Conservation (phyloP, 2,113 vertebrate species). For the Cheirogaleus medius region DNA sequence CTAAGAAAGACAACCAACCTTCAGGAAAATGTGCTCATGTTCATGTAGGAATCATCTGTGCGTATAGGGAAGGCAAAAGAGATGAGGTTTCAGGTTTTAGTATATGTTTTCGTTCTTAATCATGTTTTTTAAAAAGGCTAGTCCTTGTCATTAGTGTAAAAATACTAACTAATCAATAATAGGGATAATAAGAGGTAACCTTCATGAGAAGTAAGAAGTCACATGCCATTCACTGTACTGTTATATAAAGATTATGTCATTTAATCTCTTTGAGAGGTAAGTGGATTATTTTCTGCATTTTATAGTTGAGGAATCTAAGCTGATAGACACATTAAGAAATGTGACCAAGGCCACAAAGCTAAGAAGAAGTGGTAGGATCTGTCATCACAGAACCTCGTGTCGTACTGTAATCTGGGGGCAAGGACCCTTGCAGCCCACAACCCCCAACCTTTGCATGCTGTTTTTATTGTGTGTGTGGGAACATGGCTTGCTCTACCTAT, state of each 20-base stretch:
- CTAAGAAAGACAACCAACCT: not conserved
- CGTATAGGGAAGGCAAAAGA: not conserved
- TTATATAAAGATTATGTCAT: not conserved
- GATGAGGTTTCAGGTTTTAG: not conserved
- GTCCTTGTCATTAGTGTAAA: not conserved
- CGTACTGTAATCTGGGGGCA: not conserved
- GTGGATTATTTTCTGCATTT: not conserved
- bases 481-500: not conserved
- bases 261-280: not conserved
- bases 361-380: not conserved
- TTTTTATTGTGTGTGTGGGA: not conserved
- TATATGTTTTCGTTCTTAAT: not conserved
- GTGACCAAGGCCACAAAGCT: not conserved
- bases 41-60: not conserved
- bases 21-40: not conserved
- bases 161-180: not conserved
- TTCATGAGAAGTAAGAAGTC: not conserved
- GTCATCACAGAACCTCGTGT: not conserved
- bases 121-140: not conserved
- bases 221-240: not conserved
- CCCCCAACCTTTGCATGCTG: not conserved
- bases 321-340: not conserved
- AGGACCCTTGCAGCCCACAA: not conserved
- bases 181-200: not conserved
- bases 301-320: not conserved